Conservation (phyloP, 2,797 vertebrate genomes). For the Heteromormyrus szaboi region DNA sequence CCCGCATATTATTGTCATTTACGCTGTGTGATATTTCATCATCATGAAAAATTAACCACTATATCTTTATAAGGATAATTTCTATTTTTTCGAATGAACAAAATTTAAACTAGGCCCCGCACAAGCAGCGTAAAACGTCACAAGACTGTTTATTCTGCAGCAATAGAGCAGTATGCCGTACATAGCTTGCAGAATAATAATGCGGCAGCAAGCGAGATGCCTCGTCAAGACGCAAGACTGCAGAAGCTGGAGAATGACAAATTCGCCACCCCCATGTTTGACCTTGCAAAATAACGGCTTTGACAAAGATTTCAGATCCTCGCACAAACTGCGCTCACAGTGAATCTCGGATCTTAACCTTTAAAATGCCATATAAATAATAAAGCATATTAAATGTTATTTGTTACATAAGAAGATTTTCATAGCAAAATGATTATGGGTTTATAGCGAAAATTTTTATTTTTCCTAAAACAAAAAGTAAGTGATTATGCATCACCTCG, state of each 20-base stretch:
- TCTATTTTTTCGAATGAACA: not conserved
- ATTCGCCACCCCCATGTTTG: not conserved
- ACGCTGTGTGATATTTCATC: not conserved
- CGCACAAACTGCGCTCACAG: not conserved
- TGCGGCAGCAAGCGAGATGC: not conserved
- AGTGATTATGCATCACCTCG: not conserved
- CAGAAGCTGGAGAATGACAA: not conserved
- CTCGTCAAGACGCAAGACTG: not conserved
- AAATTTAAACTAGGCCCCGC: not conserved
- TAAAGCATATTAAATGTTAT: not conserved
- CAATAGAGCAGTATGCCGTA: not conserved
- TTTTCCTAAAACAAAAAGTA: not conserved
- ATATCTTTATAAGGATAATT: not conserved
- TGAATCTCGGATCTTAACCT: not conserved
- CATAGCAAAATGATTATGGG: not conserved
- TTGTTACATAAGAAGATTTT: not conserved
- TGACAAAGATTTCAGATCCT: not conserved
- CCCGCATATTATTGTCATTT: not conserved
- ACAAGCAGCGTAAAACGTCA: not conserved
- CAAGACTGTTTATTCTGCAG: not conserved
- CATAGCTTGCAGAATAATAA: not conserved
- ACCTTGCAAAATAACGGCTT: not conserved
- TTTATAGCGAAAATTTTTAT: not conserved
- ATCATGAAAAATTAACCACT: not conserved
- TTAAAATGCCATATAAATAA: not conserved